Conservation (phyloP, 2,113 vertebrate genomes). For the Eolophus roseicapilla region DNA sequence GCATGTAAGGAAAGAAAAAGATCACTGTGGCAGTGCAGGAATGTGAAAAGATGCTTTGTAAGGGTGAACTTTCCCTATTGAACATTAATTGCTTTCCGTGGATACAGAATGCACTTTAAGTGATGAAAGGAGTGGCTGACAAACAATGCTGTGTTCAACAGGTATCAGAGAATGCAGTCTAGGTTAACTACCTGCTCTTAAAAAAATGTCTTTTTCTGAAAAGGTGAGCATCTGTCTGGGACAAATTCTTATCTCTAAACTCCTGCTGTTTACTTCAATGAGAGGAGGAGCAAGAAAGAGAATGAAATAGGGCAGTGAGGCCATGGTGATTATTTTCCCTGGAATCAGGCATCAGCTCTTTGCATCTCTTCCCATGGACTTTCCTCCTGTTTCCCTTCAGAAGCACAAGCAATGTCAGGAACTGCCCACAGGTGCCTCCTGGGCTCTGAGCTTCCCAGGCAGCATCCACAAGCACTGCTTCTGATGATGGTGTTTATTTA, state of each 20-base stretch:
- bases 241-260: neutral
- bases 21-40: accelerated
- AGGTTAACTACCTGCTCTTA: neutral
- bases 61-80: neutral
- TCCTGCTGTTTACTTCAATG: neutral
- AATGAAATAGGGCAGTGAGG: neutral
- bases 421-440: neutral
- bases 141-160: neutral
- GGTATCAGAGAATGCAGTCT: neutral
- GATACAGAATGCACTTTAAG: neutral
- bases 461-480: accelerated
- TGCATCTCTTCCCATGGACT: neutral
- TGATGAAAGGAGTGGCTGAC: neutral
- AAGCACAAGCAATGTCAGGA: neutral
- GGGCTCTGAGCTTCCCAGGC: neutral
- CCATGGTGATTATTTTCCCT: neutral
- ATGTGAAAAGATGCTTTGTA: neutral
- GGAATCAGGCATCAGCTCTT: neutral
- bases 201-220: neutral
- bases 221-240: neutral
- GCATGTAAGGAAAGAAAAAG: neutral
- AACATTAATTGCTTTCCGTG: neutral
- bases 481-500: slow-evolving; percentile 7
- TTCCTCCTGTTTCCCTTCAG: neutral
- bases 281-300: neutral